These are phyloP conservation scores for Drosophila flavopinicola DNA, from an alignment of 2,888 invertebrate species.

Conservation along the genomic window DNA sequence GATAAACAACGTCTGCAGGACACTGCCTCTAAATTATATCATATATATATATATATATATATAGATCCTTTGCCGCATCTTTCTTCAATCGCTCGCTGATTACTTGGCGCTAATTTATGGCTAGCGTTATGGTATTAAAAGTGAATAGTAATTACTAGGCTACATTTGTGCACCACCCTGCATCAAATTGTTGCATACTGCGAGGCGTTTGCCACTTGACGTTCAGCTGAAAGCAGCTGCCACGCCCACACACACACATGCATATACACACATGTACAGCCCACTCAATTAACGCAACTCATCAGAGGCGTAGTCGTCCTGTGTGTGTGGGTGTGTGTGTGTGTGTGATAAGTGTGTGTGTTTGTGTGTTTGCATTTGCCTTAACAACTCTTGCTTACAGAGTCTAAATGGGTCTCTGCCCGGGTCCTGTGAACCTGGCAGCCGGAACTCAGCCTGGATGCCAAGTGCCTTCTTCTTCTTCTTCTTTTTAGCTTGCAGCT, in stretches of 20 bases:
- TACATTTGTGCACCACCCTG: constrained; percentile 16
- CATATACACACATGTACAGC: constrained; percentile 43
- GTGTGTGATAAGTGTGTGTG: constrained; percentile 25
- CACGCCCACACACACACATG: constrained; percentile 31
- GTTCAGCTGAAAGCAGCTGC: constrained; percentile 47
- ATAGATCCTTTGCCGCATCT: neutral
- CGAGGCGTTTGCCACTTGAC: constrained; percentile 41
- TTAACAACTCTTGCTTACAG: constrained; percentile 73
- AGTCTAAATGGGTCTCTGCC: constrained; percentile 60
- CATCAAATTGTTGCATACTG: constrained; percentile 72
- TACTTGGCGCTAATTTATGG: constrained; percentile 25
- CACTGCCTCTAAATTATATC: too few species aligned
- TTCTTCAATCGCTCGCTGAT: constrained; percentile 21
- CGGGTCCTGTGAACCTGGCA: constrained; percentile 20
- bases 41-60: too few species aligned
- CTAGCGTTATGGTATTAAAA: constrained; percentile 52
- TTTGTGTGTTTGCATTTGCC: constrained; percentile 63
- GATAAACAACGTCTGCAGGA: too few species aligned
- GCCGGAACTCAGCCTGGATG: constrained; percentile 42
- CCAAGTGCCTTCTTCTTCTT: constrained; percentile 13
- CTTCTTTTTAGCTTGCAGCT: constrained; percentile 3
- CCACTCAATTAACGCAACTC: constrained; percentile 78
- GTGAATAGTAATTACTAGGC: constrained; percentile 50
- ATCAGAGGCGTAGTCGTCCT: constrained; percentile 36
- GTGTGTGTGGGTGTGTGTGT: constrained; percentile 12